Evolutionary conservation across 1,140 invertebrate species (phyloP), one percentile per base, ranked within the genome.

Genomic region (Caenorhabditis elegans): DNA sequence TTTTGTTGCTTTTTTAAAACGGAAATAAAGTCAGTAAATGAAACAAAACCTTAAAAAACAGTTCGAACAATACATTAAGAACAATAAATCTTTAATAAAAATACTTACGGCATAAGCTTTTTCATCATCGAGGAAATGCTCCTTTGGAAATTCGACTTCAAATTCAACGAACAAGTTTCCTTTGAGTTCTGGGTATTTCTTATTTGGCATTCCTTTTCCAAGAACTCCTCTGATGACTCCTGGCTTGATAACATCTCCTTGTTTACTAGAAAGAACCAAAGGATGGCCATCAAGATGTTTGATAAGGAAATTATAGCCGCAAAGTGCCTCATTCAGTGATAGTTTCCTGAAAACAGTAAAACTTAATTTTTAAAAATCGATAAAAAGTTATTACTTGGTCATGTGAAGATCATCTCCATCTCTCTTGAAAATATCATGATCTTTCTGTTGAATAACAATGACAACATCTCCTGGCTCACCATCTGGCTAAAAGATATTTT

Each of bases 91-190:
- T 10, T 28, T 34, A 11, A n/a, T 31, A 4, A 51, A 13, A 28
- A 24, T 13, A 31, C 24, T 48, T 26, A 83, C 92, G 90, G 91
- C 92, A 80, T 95, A 88, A 84, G 93, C 92, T 48, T 92, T 92
- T 84, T 94, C 92, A 82, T 92, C 90, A 49, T 93, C 81, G 22
- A 92, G 92, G 90, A 96, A 96, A 87, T 95, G 92, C 85, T 93
- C 93, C 81, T 93, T 91, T 36, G 96, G 96, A 89, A 97, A 96
- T 76, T 92, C 92, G 15, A 97, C 93, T 87, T 93, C 92, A 91
- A 97, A 96, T 86, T 94, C 93, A 77, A 97, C 93, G 87, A 95
- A 94, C n/a, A 97, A 91, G 89, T 94, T 93, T 47, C 96, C 96
- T 87, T 93, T 94, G 83, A 95, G 93, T 88, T 94, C 94, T 46